These are phyloP conservation scores for Sminthurides bifidus DNA, from an alignment of 1,140 invertebrate species.

Conservation along the genomic window DNA sequence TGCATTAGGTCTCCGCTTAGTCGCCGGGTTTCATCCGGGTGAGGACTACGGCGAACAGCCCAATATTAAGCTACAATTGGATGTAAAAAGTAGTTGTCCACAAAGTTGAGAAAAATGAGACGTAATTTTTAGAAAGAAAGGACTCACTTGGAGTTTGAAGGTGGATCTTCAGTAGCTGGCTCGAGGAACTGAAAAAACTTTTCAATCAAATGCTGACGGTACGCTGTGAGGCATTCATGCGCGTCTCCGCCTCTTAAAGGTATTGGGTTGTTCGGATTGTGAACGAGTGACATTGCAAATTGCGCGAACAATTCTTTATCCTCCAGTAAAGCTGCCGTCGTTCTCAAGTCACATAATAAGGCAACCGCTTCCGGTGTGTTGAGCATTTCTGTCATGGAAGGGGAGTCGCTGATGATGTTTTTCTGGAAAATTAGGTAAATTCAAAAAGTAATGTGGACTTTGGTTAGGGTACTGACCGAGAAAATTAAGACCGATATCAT, in stretches of 20 bases:
- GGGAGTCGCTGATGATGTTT: conserved; percentile 11
- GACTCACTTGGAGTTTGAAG: no score
- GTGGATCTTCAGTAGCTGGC: no score
- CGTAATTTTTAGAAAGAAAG: no score
- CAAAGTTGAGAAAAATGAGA: no score
- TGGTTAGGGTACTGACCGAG: not conserved
- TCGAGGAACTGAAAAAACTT: no score
- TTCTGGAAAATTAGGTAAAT: not conserved
- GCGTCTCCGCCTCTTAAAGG: not conserved
- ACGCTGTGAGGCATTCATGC: not conserved
- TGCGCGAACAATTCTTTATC: not conserved
- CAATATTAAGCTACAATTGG: no score
- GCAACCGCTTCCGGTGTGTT: not conserved
- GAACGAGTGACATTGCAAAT: not conserved
- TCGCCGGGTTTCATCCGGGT: no score
- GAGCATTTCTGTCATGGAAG: conserved; percentile 12
- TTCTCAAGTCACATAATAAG: conserved; percentile 9
- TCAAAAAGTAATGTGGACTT: not conserved
- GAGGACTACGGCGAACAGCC: no score
- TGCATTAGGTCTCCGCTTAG: no score
- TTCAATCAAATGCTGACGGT: conserved; percentile 10
- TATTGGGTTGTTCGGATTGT: not conserved
- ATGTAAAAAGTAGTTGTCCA: no score
- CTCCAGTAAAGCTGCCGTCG: conserved; percentile 4
- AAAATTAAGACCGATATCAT: no score